Base-by-base conservation (phyloP, 2,113 vertebrate genomes). In the Dasyurus viverrinus region DNA sequence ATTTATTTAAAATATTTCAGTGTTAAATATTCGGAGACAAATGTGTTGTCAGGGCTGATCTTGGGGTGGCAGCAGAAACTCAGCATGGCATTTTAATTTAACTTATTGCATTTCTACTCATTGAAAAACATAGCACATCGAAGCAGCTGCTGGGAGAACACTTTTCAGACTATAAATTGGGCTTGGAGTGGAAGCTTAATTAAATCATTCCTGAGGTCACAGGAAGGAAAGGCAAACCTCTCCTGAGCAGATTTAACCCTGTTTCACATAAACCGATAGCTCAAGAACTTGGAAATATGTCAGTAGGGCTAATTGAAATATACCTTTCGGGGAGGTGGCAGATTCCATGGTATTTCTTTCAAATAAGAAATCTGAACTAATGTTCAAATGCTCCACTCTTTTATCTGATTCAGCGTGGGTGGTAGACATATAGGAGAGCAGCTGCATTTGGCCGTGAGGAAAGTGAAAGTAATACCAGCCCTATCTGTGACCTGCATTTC, bases 1-100 rank as follows among this genome's bases (percentile, higher is more conserved):
- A 2, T 46, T 54, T 54, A 91, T 54, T 26, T 11, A 54, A 93
- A 54, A 8, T 30, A 94, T 84, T 93, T 89, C 89, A 91, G 50
- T 5, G 52, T 26, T 90, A 94, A 97, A 89, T 11, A 46, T 93
- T 94, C 47, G n/a, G 89, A 92, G 60, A 42, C 0, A 50, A 93
- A 8, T 97, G 98, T 57, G 93, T 93, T 97, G 92, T 98, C 89
- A 36, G 60, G 95, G 91, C 91, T 95, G 97, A 96, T 97, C 98
- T 98, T 92, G 89, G 95, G 98, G 97, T 98, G 98, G 98, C 97
- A 98, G 98, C 97, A 98, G 97, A 98, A 96, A 93, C 96, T 93
- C 93, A 91, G 95, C 91, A 89, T 93, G 94, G 93, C 16, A 52
- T 94, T 96, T 89, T 10, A 1, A 57, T 96, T 95, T 95, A 92